Conservation (phyloP, 2,797 vertebrate genomes). For the Poeciliopsis paucimaculata region DNA sequence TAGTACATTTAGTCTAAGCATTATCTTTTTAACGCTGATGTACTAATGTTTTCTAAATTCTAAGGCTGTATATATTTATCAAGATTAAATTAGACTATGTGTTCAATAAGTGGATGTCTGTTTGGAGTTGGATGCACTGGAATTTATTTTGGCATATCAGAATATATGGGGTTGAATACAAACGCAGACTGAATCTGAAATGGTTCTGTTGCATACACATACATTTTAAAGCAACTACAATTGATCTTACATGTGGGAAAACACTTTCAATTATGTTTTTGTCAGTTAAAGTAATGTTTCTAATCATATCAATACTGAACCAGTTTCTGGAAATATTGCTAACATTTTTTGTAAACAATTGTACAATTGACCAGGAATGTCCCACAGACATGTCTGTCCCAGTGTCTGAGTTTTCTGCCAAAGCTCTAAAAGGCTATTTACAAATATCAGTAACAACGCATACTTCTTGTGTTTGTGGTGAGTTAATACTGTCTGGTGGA, state of each 20-base stretch:
- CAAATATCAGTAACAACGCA: constrained; percentile 47
- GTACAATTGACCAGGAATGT: not conserved
- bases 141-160: not conserved
- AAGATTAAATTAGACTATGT: not conserved
- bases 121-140: not conserved
- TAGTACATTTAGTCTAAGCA: no score
- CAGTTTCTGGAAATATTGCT: constrained; percentile 11
- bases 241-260: not conserved
- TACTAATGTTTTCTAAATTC: not conserved
- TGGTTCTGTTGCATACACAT: not conserved
- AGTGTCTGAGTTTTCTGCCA: constrained; percentile 9
- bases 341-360: constrained; percentile 24
- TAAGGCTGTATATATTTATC: no score
- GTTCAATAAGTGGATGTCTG: not conserved
- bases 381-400: constrained; percentile 4
- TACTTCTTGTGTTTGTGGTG: constrained; percentile 10
- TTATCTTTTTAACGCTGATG: no score
- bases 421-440: constrained; percentile 14
- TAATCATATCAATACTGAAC: not conserved
- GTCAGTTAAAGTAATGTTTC: not conserved
- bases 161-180: not conserved
- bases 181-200: not conserved
- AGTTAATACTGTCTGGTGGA: constrained; percentile 21
- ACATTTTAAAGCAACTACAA: not conserved
- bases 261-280: not conserved